These are phyloP conservation scores for Hydraecia micacea DNA, from an alignment of 2,888 invertebrate species.

Conservation along the genomic window DNA sequence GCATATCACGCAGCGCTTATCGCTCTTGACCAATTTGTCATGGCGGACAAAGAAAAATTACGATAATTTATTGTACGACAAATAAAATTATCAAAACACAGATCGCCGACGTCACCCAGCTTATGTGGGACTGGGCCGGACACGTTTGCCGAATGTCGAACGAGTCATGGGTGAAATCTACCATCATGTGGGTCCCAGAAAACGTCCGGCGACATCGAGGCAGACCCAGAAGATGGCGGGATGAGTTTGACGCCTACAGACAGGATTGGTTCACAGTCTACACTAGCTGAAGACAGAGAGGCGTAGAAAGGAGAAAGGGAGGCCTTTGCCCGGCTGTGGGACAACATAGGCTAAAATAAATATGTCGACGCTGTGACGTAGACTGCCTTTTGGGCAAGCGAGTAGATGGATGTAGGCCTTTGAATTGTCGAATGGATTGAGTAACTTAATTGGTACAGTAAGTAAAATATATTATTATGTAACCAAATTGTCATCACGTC, in stretches of 20 bases:
- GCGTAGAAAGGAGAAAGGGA: too few relatives aligned
- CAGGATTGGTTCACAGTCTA: background rate
- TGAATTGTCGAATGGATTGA: background rate
- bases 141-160: background rate
- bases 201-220: background rate
- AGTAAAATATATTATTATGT: background rate
- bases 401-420: too few relatives aligned
- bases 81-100: conserved; percentile 18
- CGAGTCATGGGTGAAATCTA: background rate
- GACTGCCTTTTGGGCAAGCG: background rate
- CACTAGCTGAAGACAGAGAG: too few relatives aligned
- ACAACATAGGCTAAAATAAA: background rate
- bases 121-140: too few relatives aligned
- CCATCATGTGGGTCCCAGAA: background rate
- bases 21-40: conserved; percentile 44
- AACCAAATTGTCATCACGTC: background rate
- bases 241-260: background rate
- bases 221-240: background rate
- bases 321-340: background rate
- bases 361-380: conserved; percentile 11
- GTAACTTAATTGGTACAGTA: too few relatives aligned
- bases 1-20: conserved; percentile 55
- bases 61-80: conserved; percentile 35
- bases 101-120: background rate
- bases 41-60: conserved; percentile 55